A percentile compares a stretch with the other conserved stretches of the same genome.
Evolutionary conservation across 2,888 invertebrate species (phyloP).

Genomic region (Nematopogon swammerdamellus): DNA sequence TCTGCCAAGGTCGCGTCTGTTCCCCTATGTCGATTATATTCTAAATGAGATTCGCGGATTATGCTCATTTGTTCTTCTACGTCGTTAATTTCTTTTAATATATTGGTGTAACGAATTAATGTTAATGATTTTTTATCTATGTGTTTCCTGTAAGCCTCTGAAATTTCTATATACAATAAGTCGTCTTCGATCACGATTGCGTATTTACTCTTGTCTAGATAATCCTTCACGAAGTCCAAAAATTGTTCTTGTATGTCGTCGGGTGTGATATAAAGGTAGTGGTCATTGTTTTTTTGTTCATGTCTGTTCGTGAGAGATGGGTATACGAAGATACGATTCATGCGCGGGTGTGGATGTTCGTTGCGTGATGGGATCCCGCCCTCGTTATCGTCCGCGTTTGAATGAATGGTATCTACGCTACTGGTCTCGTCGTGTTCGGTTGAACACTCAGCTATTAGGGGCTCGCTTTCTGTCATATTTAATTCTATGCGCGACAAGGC

Average conservation of each 20-base stretch:
- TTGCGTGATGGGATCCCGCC: background rate
- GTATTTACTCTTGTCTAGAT: background rate
- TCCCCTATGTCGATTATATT: constrained; percentile 13
- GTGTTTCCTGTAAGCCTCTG: background rate
- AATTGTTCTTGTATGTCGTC: background rate
- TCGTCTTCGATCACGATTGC: background rate
- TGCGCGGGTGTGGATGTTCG: background rate
- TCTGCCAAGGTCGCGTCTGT: background rate
- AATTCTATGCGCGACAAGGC: background rate
- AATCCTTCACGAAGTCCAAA: background rate
- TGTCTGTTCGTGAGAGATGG: background rate
- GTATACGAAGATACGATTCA: background rate
- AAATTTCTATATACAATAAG: background rate
- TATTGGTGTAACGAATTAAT: background rate
- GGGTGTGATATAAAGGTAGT: background rate
- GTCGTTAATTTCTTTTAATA: background rate
- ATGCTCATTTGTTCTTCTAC: background rate
- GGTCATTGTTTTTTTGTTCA: background rate
- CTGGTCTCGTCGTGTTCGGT: background rate
- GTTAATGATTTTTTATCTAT: background rate
- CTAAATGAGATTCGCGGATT: constrained; percentile 11
- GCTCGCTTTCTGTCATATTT: no score
- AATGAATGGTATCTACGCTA: background rate
- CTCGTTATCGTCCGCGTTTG: background rate
- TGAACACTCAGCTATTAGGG: no score